Conservation (phyloP, 2,797 vertebrate genomes). For the Hylomyscus alleni region DNA sequence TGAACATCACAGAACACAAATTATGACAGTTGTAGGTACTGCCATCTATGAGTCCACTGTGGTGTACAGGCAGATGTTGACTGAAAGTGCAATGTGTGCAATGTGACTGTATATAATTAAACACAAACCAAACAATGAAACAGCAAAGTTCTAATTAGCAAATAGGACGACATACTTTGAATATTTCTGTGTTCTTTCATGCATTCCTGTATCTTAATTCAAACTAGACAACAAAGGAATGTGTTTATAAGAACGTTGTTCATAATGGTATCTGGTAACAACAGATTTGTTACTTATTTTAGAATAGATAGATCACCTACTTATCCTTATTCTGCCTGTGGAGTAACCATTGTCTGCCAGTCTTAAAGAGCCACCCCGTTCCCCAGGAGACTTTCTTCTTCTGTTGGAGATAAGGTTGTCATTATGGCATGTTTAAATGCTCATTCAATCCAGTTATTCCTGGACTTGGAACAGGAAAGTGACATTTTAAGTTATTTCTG, state of each 20-base stretch:
- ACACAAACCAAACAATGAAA: slow-evolving; percentile 35
- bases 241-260: neutral
- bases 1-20: neutral
- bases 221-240: slow-evolving; percentile 21
- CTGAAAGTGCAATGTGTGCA: neutral
- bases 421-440: slow-evolving; percentile 36
- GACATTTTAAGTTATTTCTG: slow-evolving; percentile 46
- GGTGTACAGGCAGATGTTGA: neutral
- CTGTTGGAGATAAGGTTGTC: slow-evolving; percentile 53
- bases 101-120: neutral
- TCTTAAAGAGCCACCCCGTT: slow-evolving; percentile 25
- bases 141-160: slow-evolving; percentile 31
- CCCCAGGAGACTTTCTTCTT: slow-evolving; percentile 3
- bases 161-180: slow-evolving; percentile 34
- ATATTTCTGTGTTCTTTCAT: slow-evolving; percentile 9
- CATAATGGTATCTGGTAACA: neutral
- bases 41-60: too few relatives aligned
- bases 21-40: neutral
- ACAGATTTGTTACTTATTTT: slow-evolving; percentile 15
- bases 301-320: neutral
- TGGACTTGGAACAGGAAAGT: neutral
- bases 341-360: neutral
- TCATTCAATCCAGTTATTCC: slow-evolving; percentile 63
- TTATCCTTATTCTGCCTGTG: neutral
- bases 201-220: slow-evolving; percentile 53